Conservation (phyloP, 2,888 invertebrate genomes). For the Antheraea assamensis region DNA sequence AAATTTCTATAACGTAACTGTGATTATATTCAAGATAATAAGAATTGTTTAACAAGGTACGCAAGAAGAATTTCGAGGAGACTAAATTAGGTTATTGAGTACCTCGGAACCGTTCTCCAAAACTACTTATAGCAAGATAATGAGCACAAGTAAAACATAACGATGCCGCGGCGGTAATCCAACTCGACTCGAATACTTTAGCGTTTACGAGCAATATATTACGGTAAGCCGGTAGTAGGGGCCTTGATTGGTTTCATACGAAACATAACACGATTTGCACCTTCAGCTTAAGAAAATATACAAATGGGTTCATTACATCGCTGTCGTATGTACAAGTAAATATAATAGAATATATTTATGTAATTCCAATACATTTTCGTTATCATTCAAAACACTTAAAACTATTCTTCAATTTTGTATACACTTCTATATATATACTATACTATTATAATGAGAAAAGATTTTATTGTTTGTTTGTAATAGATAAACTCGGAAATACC, state of each 20-base stretch:
- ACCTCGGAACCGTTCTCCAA: conserved; percentile 3
- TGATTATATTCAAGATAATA: not conserved
- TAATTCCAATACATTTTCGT: not conserved
- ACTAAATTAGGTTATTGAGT: conserved; percentile 9
- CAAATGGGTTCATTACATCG: not conserved
- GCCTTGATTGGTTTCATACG: conserved; percentile 38
- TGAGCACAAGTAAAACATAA: conserved; percentile 16
- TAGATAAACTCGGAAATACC: too few relatives aligned
- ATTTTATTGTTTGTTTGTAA: too few relatives aligned
- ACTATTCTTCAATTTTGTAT: too few relatives aligned
- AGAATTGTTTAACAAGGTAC: conserved; percentile 15
- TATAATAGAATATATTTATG: not conserved
- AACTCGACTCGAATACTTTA: conserved; percentile 23
- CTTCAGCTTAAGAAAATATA: conserved; percentile 16
- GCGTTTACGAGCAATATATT: conserved; percentile 22
- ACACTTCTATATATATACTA: too few relatives aligned
- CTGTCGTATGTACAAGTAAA: not conserved
- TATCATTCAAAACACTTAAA: not conserved
- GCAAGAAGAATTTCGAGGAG: conserved; percentile 14
- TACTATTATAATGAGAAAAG: too few relatives aligned
- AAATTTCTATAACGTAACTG: not conserved
- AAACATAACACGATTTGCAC: conserved; percentile 33
- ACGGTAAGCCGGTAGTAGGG: conserved; percentile 25
- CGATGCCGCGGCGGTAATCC: conserved; percentile 9
- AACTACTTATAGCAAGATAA: conserved; percentile 20